phyloP scores from a whole-genome alignment of 1,140 invertebrate genomes.

The Conus ventricosus region DNA sequence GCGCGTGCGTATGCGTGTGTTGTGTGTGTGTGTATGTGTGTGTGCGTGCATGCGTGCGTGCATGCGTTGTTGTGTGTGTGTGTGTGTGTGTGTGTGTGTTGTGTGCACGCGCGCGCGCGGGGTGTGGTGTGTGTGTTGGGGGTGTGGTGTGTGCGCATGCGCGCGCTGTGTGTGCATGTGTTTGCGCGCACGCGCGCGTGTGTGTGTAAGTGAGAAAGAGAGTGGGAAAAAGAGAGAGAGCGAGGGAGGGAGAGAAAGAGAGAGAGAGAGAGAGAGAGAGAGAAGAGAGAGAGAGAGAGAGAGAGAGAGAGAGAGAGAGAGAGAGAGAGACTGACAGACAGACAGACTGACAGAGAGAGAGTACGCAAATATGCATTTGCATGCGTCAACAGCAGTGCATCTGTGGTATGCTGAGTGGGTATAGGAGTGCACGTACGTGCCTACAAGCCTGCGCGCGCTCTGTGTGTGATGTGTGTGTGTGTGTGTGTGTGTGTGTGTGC shows the following conservation, averaged over 20 bases:
- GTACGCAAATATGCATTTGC: background rate
- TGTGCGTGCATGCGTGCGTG: background rate
- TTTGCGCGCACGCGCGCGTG: background rate
- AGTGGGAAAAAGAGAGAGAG: background rate
- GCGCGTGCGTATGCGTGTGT: background rate
- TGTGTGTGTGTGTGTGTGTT: too few species aligned
- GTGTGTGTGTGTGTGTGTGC: too few species aligned
- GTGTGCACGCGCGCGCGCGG: too few species aligned
- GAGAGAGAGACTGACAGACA: too few species aligned
- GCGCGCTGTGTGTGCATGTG: background rate
- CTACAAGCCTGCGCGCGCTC: too few species aligned
- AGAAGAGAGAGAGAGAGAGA: background rate
- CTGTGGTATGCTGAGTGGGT: background rate
- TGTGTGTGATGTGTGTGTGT: too few species aligned
- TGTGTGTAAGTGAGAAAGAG: background rate
- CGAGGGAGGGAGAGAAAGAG: background rate
- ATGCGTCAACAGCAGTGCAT: background rate
- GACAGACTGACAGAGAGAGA: too few species aligned
- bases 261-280: slow-evolving; percentile 10
- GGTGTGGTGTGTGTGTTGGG: too few species aligned
- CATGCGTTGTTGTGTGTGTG: background rate
- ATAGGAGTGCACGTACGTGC: too few species aligned
- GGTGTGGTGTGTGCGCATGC: too few species aligned
- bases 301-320: too few species aligned
- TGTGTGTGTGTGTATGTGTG: background rate